Conservation (phyloP, 2,797 vertebrate genomes). For the Spea hammondii region DNA sequence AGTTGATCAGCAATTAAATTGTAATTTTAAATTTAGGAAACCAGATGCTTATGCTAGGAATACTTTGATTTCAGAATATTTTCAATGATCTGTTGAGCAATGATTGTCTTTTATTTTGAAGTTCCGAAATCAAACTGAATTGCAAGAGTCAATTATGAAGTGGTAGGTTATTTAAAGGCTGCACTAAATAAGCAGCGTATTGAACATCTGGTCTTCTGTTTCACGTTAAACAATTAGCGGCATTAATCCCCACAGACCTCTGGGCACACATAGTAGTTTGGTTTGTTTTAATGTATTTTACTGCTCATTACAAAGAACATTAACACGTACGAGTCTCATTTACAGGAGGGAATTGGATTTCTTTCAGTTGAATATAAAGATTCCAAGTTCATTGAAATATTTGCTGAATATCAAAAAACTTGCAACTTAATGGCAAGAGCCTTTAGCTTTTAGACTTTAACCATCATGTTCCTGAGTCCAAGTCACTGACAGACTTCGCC, state of each 20-base stretch:
- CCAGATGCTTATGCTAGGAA: background rate
- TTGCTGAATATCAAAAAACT: background rate
- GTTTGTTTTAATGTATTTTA: slow-evolving; percentile 57
- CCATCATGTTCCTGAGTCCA: no score
- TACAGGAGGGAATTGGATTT: slow-evolving; percentile 59
- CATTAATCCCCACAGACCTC: slow-evolving; percentile 48
- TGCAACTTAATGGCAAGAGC: background rate
- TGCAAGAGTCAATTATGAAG: slow-evolving; percentile 2
- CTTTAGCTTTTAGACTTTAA: no score
- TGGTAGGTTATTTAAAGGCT: slow-evolving; percentile 23
- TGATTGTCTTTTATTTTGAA: background rate
- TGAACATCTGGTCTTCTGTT: slow-evolving; percentile 34
- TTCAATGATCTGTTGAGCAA: background rate
- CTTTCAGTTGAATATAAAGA: slow-evolving; percentile 56
- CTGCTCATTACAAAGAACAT: slow-evolving; percentile 56
- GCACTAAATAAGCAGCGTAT: slow-evolving; percentile 41
- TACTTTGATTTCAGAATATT: background rate
- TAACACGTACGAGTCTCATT: slow-evolving; percentile 58
- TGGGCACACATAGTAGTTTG: slow-evolving; percentile 45
- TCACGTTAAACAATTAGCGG: slow-evolving; percentile 53
- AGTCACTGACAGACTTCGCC: no score
- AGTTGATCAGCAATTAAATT: background rate
- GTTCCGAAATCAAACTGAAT: background rate
- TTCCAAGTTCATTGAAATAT: background rate
- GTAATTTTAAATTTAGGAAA: background rate